Evolutionary conservation across 2,113 vertebrate genomes (phyloP).

Genomic region (Toxotes jaculatrix): DNA sequence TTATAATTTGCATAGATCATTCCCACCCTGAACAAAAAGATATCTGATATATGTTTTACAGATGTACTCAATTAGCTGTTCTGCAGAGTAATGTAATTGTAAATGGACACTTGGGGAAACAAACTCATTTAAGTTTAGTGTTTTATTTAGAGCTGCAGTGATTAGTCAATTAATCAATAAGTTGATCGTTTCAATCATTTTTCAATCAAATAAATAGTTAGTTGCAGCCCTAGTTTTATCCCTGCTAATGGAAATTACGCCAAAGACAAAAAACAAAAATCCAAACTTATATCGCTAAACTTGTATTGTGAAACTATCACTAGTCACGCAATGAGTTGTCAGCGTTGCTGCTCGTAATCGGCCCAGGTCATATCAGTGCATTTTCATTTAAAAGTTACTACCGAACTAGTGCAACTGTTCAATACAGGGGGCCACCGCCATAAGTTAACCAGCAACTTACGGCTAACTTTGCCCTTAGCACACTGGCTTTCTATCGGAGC

Average conservation of each 20-base stretch:
- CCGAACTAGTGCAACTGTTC: neutral
- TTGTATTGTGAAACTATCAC: neutral
- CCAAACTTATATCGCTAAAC: neutral
- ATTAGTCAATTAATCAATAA: too few species aligned
- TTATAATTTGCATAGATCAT: too few species aligned
- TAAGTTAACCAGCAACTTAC: neutral
- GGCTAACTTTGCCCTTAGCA: conserved; percentile 27
- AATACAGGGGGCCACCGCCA: neutral
- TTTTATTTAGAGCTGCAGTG: neutral
- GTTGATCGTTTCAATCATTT: neutral
- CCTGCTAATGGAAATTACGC: neutral
- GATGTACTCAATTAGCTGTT: too few species aligned
- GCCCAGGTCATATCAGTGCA: too few species aligned
- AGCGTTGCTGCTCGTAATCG: too few species aligned
- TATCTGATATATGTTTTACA: too few species aligned
- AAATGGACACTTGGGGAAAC: too few species aligned
- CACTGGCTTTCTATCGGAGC: neutral
- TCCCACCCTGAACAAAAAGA: too few species aligned
- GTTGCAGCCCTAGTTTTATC: neutral
- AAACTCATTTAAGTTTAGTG: too few species aligned
- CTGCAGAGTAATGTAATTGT: too few species aligned
- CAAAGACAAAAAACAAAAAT: neutral
- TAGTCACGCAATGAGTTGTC: too few species aligned
- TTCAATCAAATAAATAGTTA: neutral
- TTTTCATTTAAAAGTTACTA: too few species aligned